phyloP scores from a whole-genome alignment of 2,888 invertebrate species.

The Eupithecia pulchellata region DNA sequence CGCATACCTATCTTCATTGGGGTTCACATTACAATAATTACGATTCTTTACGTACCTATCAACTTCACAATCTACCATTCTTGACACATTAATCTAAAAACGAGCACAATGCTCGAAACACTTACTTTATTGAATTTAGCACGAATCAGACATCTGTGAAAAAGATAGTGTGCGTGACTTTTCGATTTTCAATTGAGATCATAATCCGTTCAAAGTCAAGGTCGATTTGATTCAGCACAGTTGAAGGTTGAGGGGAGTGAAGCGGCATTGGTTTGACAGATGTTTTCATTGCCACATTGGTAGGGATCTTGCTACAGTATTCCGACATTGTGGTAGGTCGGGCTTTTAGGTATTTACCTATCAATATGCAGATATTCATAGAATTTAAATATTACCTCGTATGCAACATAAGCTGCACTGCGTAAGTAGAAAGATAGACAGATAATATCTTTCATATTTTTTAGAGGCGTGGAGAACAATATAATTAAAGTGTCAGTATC shows the following conservation, averaged over 20 bases:
- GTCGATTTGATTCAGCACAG: constrained; percentile 56
- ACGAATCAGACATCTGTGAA: constrained; percentile 65
- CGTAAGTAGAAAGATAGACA: too few species aligned
- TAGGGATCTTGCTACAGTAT: constrained; percentile 5
- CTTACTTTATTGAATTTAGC: constrained; percentile 69
- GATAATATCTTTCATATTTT: too few species aligned
- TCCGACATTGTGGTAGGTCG: neutral
- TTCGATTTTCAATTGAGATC: constrained; percentile 66
- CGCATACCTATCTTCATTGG: constrained; percentile 24
- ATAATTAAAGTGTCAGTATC: neutral
- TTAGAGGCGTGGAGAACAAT: neutral
- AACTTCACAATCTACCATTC: constrained; percentile 36
- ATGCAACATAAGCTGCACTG: neutral
- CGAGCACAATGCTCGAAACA: constrained; percentile 49
- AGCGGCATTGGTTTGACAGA: constrained; percentile 27
- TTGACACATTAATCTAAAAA: constrained; percentile 69
- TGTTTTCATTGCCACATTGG: constrained; percentile 11
- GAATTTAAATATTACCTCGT: neutral
- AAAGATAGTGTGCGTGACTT: constrained; percentile 66
- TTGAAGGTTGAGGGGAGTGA: constrained; percentile 36
- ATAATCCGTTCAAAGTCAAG: constrained; percentile 64
- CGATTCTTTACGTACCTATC: constrained; percentile 49
- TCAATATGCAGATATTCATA: neutral
- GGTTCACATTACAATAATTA: constrained; percentile 37
- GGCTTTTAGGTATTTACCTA: neutral